Evolutionary conservation across 2,113 vertebrate species (phyloP), one percentile per base, ranked within the genome.

Genomic region (Pimephales promelas): DNA sequence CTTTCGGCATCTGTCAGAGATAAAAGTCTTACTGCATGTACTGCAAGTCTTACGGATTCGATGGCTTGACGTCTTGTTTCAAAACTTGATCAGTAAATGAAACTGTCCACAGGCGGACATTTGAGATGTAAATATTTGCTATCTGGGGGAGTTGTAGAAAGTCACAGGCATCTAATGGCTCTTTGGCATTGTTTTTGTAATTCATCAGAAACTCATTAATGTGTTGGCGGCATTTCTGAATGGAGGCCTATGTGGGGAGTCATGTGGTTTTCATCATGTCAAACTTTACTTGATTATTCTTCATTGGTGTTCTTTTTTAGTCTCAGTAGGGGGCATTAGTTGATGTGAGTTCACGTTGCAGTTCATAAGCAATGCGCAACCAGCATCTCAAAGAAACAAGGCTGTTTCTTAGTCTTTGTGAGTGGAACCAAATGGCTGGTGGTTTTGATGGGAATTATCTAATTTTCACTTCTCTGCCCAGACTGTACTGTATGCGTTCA

Each of bases 151-250:
- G 10, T 47, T 20, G 24, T 57, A 22, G 57, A 20, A 26, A 61
- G 56, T n/a, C 79, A 79, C 45, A 70, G 74, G 43, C 52, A 62
- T 73, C 57, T 45, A 68, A 72, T 82, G 71, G 62, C 24, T 76
- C 45, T 82, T 66, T 62, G 40, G 54, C 79, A 82, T 28, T 28
- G 75, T 83, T 80, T 34, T 73, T 87, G 84, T 79, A 80, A 84
- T 79, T 89, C 83, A 86, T 86, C 75, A 88, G 83, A 77, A 79
- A 59, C 84, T 88, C 81, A 84, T 89, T 84, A 86, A 54, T 79
- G 45, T 49, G 52, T 86, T 82, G 75, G 85, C 81, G 22, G 36
- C 36, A 56, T 54, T 73, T 73, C 56, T 57, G 40, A 31, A 68
- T 34, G 20, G 73, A n/a, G 70, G 59, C 76, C 73, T 56, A 74